Evolutionary conservation across 2,888 invertebrate species (phyloP), one percentile per base, ranked within the genome.

Genomic region (Lasioglossum marginatum): DNA sequence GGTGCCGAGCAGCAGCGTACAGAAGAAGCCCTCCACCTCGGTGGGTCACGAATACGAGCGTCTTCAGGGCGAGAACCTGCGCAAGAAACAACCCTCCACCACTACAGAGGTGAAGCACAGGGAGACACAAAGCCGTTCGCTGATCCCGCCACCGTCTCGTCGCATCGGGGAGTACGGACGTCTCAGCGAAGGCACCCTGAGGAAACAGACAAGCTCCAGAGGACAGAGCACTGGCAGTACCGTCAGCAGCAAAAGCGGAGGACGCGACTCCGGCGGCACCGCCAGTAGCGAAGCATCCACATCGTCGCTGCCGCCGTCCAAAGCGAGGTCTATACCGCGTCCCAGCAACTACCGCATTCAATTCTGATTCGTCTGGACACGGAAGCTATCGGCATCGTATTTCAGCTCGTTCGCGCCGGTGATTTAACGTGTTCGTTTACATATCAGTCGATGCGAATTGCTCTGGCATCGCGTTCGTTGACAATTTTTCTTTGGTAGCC

Each of bases 331-430:
- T 45, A 96, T 96, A 93, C 96, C 96, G 66, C 95, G 96, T 82
- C 96, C 96, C 43, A 97, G 96, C 93, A 97, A 97, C 94, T 97
- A 97, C 94, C 96, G 97, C 85, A 97, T 97, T 93, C 97, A 97
- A 93, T 97, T 97, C 95, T 97, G 37, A 77, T 70, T 40, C n/a
- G 34, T 40, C 6, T 27, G 48, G 6, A 57, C 76, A 57, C 76
- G 31, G 73, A 34, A 63, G 27, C 10, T 27, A 27, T 27, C 10
- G 45, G n/a, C 70, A 10, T 16, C 31, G 71, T 71, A 71, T 43
- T 14, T 70, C 23, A 40, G 23, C 70, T 40, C 40, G 12, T 40
- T 37, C 16, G 63, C 34, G 63, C 31, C 31, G 63, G 31, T 63
- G 63, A 63, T 31, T 63, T 16, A 14, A 34, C 31, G 6, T 6